Conservation (phyloP, 1,140 invertebrate species). For the Oncopodura yosiiana region DNA sequence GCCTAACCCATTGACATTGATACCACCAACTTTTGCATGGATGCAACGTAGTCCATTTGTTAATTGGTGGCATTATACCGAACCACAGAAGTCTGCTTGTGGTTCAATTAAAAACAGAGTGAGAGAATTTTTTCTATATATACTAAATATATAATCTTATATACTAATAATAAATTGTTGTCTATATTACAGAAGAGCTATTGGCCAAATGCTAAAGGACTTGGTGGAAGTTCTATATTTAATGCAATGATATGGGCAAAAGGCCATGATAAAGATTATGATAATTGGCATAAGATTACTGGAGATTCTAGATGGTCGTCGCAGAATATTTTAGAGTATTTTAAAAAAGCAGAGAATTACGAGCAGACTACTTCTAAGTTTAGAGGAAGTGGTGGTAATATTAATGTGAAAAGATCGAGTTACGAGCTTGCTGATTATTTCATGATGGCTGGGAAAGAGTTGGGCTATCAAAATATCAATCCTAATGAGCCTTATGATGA, state of each 20-base stretch:
- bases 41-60: slow-evolving; percentile 1
- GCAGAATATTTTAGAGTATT: slow-evolving; percentile 47
- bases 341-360: slow-evolving; percentile 42
- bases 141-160: too few species aligned
- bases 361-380: background rate
- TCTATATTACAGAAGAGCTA: too few species aligned
- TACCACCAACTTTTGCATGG: background rate
- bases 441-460: slow-evolving; percentile 10
- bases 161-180: too few species aligned
- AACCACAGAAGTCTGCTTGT: background rate
- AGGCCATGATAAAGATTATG: slow-evolving; percentile 74
- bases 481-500: slow-evolving; percentile 2
- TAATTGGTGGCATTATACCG: background rate
- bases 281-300: slow-evolving; percentile 58
- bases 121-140: too few species aligned
- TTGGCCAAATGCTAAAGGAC: slow-evolving; percentile 40
- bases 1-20: background rate
- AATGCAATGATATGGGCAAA: slow-evolving; percentile 84
- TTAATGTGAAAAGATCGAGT: slow-evolving; percentile 1
- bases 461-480: slow-evolving; percentile 5
- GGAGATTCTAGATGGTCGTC: slow-evolving; percentile 54
- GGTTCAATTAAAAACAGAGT: background rate
- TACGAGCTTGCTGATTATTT: background rate
- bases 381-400: slow-evolving; percentile 3
- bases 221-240: slow-evolving; percentile 59